A percentile compares a stretch with the other conserved stretches of the same genome.
These are phyloP conservation scores for Mythimna lalbum DNA, from an alignment of 2,888 invertebrate genomes.

Conservation along the genomic window DNA sequence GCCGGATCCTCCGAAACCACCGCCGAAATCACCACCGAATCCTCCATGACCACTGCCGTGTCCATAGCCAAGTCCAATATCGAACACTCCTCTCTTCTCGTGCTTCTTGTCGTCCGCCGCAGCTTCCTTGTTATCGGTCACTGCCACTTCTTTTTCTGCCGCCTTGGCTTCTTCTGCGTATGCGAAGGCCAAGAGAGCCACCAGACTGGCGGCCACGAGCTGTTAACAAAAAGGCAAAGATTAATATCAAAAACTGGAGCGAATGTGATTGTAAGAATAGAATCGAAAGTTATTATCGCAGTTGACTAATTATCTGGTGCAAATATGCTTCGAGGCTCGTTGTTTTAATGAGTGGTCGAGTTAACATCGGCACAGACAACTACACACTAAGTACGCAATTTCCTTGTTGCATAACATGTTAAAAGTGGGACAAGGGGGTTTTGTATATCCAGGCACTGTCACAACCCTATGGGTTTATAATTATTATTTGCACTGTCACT, in stretches of 20 bases:
- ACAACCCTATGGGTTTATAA: constrained; percentile 63
- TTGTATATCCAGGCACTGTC: constrained; percentile 68
- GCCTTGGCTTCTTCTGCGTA: constrained; percentile 91
- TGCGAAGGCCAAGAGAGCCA: constrained; percentile 91
- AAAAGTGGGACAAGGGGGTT: constrained; percentile 73
- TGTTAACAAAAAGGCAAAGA: constrained; percentile 70
- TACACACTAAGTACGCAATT: constrained; percentile 78
- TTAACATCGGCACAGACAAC: constrained; percentile 68
- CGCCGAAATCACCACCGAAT: constrained; percentile 47
- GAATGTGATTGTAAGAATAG: constrained; percentile 66
- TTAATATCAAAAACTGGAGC: constrained; percentile 65
- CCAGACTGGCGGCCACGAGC: constrained; percentile 92
- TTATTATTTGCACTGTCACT: constrained; percentile 73
- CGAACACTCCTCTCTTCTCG: constrained; percentile 94
- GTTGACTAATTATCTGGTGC: constrained; percentile 76
- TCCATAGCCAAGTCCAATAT: constrained; percentile 89
- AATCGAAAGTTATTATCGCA: constrained; percentile 73
- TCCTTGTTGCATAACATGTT: constrained; percentile 78
- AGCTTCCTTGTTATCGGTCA: constrained; percentile 89
- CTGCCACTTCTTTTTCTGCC: constrained; percentile 91
- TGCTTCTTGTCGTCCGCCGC: constrained; percentile 92
- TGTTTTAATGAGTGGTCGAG: constrained; percentile 74
- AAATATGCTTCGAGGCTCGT: constrained; percentile 67
- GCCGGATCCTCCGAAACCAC: constrained; percentile 47
- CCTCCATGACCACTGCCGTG: constrained; percentile 67